Conservation (phyloP, 2,888 invertebrate species). For the Aphrophora alni region DNA sequence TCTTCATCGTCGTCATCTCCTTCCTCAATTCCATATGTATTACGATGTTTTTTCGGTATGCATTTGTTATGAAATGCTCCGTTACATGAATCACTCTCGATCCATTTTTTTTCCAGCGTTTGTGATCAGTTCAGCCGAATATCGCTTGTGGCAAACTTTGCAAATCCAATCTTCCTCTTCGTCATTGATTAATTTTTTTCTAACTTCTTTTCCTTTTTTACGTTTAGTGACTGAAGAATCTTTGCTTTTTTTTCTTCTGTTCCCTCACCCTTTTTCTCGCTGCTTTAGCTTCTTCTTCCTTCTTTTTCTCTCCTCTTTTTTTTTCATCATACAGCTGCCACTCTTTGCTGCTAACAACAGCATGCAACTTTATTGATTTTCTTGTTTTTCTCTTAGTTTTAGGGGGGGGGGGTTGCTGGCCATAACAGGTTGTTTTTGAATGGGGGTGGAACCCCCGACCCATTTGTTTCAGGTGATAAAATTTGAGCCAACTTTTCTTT, state of each 20-base stretch:
- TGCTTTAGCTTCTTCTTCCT: neutral
- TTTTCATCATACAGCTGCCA: neutral
- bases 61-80: slow-evolving; percentile 2
- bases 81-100: slow-evolving; percentile 21
- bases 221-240: too few species aligned
- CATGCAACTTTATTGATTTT: neutral
- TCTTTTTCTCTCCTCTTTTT: neutral
- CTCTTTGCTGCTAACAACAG: neutral
- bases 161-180: slow-evolving; percentile 18
- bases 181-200: slow-evolving; percentile 16
- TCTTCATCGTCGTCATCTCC: slow-evolving; percentile 24
- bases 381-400: neutral
- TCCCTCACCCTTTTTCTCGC: neutral
- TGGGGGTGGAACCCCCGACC: neutral
- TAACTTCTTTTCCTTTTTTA: neutral
- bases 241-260: too few species aligned
- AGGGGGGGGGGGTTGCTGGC: neutral
- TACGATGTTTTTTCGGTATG: slow-evolving; percentile 12
- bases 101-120: neutral
- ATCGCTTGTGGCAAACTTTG: neutral
- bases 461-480: neutral
- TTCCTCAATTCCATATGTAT: slow-evolving; percentile 7
- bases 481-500: neutral
- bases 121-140: slow-evolving; percentile 11
- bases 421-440: neutral